Percentiles rank a stretch among this genome's conserved stretches.
Evolutionary conservation across 2,888 invertebrate species (phyloP).

Genomic region (Bruchidius siliquastri): DNA sequence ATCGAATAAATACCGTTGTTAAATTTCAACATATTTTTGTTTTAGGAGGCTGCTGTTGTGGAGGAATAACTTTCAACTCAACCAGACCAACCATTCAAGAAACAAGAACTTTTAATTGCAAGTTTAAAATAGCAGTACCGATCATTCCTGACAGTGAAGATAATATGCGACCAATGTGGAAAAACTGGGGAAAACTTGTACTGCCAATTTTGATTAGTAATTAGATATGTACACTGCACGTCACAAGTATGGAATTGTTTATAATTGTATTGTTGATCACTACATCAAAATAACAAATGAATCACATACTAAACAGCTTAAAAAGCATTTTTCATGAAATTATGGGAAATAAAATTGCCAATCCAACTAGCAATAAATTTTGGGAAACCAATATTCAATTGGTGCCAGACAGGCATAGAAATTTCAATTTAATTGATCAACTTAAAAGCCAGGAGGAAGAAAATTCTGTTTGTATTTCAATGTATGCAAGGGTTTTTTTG

Average conservation of each 20-base stretch:
- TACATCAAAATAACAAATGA: background rate
- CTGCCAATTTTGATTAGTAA: conserved; percentile 37
- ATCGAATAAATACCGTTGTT: too few species aligned
- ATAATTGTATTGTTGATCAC: conserved; percentile 16
- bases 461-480: too few species aligned
- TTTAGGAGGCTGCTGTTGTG: conserved; percentile 35
- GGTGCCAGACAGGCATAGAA: too few species aligned
- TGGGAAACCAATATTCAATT: too few species aligned
- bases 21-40: conserved; percentile 14
- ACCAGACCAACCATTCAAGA: background rate
- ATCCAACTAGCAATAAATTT: too few species aligned
- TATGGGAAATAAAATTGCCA: too few species aligned
- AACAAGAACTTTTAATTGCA: conserved; percentile 30
- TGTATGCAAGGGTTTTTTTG: too few species aligned
- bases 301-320: too few species aligned
- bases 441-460: too few species aligned
- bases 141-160: conserved; percentile 45
- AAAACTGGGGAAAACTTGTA: conserved; percentile 38
- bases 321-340: too few species aligned
- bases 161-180: conserved; percentile 30
- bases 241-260: conserved; percentile 11
- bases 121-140: conserved; percentile 32
- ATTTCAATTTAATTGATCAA: too few species aligned
- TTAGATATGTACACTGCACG: conserved; percentile 30
- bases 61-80: conserved; percentile 36